Conservation (phyloP, 1,140 invertebrate species). For the Aradophagus sp. region DNA sequence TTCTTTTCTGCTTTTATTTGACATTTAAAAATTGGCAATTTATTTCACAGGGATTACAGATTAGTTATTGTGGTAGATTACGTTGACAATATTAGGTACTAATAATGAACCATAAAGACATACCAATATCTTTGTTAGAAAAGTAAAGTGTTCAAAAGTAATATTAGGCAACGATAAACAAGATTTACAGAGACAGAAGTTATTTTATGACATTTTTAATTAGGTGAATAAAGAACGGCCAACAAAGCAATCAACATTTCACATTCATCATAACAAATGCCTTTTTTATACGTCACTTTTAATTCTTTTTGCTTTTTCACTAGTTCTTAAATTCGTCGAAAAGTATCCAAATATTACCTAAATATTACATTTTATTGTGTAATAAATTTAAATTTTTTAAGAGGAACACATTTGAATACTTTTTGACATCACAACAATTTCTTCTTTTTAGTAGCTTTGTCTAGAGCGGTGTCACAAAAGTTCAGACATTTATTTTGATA, state of each 20-base stretch:
- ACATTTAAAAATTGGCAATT: background rate
- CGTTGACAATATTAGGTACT: too few relatives aligned
- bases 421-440: too few relatives aligned
- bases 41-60: conserved; percentile 23
- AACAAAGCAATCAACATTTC: conserved; percentile 21
- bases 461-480: too few relatives aligned
- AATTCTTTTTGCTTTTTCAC: conserved; percentile 28
- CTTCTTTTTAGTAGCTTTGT: too few relatives aligned
- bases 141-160: too few relatives aligned
- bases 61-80: too few relatives aligned
- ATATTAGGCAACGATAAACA: background rate
- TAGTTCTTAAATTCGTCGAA: conserved; percentile 12
- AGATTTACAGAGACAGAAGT: conserved; percentile 3
- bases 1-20: background rate
- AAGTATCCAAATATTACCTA: conserved; percentile 13
- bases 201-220: conserved; percentile 14
- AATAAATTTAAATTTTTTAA: background rate
- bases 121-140: too few relatives aligned
- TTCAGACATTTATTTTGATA: too few relatives aligned
- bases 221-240: conserved; percentile 53
- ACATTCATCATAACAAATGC: conserved; percentile 37
- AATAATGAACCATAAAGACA: background rate
- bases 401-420: too few relatives aligned
- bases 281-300: conserved; percentile 40
- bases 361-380: background rate